Base-by-base conservation (phyloP, 2,888 invertebrate species). In the Aspidapion aeneum region DNA sequence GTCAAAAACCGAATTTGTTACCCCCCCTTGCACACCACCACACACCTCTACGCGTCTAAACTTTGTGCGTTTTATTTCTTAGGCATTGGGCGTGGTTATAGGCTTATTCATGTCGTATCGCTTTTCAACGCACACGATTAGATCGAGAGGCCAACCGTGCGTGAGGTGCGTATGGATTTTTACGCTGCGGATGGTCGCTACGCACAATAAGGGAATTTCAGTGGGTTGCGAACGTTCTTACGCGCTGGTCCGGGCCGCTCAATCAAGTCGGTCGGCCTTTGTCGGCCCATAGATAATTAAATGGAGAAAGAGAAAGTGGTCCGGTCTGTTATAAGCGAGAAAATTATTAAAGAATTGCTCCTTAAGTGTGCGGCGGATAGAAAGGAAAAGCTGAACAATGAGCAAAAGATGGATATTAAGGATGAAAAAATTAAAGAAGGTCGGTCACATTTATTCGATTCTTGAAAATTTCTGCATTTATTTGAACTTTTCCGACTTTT, bases 21-120 rank as follows among this genome's bases (percentile, higher is more conserved):
- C 64, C 66, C 70, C 70, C 70, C 68, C 70, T 61, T 58, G 67
- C 54, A 71, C 73, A 71, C 70, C 71, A 69, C 73, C 67, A 65
- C 71, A 56, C 75, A 74, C 71, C 73, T n/a, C n/a, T n/a, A n/a
- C n/a, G n/a, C n/a, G n/a, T n/a, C n/a, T n/a, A n/a, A n/a, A n/a
- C n/a, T n/a, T n/a, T 72, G 73, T 73, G 70, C 51, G 35, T 50
- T 75, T 74, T 77, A 76, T 76, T 74, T 75, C 77, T 76, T 76
- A 76, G 78, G 77, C 77, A 77, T 64, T 69, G 75, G 78, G 78
- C 76, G 78, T 77, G 71, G 78, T 72, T 62, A 63, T 62, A 66
- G 67, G 60, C 65, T 68, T 64, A 66, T 69, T 69, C 71, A 76
- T 50, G 2, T 57, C 57, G 19, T 52, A 49, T 60, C n/a, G 48